These are phyloP conservation scores for Globodera rostochiensis DNA, from an alignment of 1,140 invertebrate species.

Conservation along the genomic window DNA sequence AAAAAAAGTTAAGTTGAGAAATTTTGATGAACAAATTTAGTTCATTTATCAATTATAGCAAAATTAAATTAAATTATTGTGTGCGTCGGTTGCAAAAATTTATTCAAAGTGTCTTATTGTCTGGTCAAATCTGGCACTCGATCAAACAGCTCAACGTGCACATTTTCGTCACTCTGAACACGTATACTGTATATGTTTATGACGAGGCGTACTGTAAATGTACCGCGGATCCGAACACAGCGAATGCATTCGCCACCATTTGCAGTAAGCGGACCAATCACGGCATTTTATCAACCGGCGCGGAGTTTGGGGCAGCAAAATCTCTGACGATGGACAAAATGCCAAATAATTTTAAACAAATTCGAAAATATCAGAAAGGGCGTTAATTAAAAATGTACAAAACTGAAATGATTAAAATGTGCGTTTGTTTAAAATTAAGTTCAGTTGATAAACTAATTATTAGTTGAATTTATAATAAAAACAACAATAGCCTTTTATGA, in stretches of 20 bases:
- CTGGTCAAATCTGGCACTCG: slow-evolving; percentile 30
- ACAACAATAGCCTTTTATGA: too few species aligned
- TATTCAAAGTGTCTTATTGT: not conserved
- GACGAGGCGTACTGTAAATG: not conserved
- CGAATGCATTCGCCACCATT: slow-evolving; percentile 58
- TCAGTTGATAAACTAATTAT: too few species aligned
- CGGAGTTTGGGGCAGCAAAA: slow-evolving; percentile 1
- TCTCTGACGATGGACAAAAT: not conserved
- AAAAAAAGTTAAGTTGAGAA: too few species aligned
- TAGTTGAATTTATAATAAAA: too few species aligned
- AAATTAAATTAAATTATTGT: not conserved
- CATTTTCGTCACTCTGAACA: slow-evolving; percentile 42
- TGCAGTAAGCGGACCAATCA: slow-evolving; percentile 59
- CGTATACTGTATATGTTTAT: not conserved
- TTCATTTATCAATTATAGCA: too few species aligned
- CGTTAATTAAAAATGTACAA: too few species aligned
- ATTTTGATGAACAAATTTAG: too few species aligned
- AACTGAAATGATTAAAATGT: not conserved
- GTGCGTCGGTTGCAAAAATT: slow-evolving; percentile 9
- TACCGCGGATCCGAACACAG: slow-evolving; percentile 44
- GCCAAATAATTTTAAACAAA: too few species aligned
- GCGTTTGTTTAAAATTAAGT: not conserved
- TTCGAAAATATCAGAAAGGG: too few species aligned
- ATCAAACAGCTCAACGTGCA: slow-evolving; percentile 53
- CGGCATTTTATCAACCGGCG: slow-evolving; percentile 46